phyloP scores from a whole-genome alignment of 1,140 invertebrate species.

The Conus betulinus region DNA sequence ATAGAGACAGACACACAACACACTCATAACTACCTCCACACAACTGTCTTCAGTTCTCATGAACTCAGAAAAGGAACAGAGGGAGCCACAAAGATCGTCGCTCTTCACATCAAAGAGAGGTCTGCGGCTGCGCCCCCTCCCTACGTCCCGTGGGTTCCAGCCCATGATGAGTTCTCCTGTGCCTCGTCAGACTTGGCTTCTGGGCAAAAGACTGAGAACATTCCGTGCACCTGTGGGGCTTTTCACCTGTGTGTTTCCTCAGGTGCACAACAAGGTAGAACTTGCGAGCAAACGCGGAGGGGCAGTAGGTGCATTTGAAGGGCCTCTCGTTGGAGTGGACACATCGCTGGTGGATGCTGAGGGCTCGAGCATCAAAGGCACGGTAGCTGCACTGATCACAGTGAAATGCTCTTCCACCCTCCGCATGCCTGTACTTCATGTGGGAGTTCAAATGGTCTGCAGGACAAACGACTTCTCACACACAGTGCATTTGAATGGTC shows the following conservation, averaged over 20 bases:
- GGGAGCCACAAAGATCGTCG: too few relatives aligned
- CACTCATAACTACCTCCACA: too few relatives aligned
- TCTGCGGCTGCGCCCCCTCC: not conserved
- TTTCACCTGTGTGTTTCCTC: slow-evolving; percentile 42
- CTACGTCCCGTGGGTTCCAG: not conserved
- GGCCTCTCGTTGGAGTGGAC: slow-evolving; percentile 34
- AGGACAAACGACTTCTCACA: slow-evolving; percentile 80
- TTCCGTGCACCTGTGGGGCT: slow-evolving; percentile 36
- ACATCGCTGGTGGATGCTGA: slow-evolving; percentile 10
- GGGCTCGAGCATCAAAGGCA: not conserved
- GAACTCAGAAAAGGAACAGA: too few relatives aligned
- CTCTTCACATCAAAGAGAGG: not conserved
- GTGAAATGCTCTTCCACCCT: slow-evolving; percentile 27
- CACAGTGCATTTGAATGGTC: slow-evolving; percentile 83
- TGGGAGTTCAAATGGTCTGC: slow-evolving; percentile 35
- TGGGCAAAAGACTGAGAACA: slow-evolving; percentile 54
- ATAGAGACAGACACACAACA: too few relatives aligned
- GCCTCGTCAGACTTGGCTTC: slow-evolving; percentile 49
- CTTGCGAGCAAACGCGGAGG: slow-evolving; percentile 11
- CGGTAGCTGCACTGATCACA: slow-evolving; percentile 31
- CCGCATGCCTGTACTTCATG: slow-evolving; percentile 22
- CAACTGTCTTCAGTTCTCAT: too few relatives aligned
- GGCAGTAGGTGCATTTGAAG: slow-evolving; percentile 18
- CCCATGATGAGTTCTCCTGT: not conserved
- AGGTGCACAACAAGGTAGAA: slow-evolving; percentile 25